phyloP scores from a whole-genome alignment of 2,888 invertebrate genomes.

The Dolichopus griseipennis region DNA sequence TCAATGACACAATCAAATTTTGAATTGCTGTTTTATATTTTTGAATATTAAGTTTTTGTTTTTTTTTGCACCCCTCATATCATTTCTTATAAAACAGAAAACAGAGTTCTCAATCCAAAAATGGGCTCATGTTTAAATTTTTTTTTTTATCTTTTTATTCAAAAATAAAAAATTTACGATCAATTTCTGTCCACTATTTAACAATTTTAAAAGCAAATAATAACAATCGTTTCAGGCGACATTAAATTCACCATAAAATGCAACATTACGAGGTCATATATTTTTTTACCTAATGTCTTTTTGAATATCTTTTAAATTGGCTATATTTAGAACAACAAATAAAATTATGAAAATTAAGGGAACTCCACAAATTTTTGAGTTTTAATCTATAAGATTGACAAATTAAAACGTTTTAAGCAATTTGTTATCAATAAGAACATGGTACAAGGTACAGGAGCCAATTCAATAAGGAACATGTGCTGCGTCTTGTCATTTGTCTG shows the following conservation, averaged over 20 bases:
- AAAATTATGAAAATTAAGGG: too few relatives aligned
- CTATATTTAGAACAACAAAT: neutral
- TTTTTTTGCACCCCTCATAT: neutral
- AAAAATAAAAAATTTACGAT: neutral
- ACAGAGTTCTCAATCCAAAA: neutral
- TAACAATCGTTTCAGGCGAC: neutral
- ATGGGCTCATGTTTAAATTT: neutral
- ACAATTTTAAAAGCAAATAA: constrained; percentile 7
- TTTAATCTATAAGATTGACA: too few relatives aligned
- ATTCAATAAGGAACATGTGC: too few relatives aligned
- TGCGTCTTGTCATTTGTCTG: too few relatives aligned
- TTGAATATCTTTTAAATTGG: neutral
- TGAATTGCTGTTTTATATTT: neutral
- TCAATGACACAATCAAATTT: constrained; percentile 1
- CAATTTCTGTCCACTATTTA: constrained; percentile 11
- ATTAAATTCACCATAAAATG: constrained; percentile 9
- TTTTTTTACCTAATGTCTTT: neutral
- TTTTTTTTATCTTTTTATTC: neutral
- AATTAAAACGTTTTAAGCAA: too few relatives aligned
- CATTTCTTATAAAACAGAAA: neutral
- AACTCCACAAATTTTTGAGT: too few relatives aligned
- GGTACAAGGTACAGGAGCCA: too few relatives aligned
- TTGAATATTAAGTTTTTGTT: too few relatives aligned
- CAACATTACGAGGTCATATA: neutral
- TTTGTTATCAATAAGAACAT: too few relatives aligned